Percentiles rank a stretch among this genome's conserved stretches.
Conservation (phyloP, 2,113 vertebrate genomes). For the Hystrix cristata region DNA sequence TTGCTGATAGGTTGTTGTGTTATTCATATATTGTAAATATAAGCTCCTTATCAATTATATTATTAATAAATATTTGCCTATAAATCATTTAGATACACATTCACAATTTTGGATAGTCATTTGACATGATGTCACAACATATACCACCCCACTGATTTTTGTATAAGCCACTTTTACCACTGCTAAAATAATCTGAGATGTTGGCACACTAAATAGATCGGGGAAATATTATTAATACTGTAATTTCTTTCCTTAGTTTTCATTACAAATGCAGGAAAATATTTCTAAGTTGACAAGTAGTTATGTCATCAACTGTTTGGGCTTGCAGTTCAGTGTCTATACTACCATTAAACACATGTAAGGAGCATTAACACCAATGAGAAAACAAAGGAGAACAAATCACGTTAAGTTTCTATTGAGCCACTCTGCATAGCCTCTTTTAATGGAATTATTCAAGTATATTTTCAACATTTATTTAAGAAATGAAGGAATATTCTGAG, state of each 20-base stretch:
- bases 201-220: background rate
- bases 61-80: background rate
- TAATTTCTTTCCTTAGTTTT: constrained; percentile 9
- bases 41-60: background rate
- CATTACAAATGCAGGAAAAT: background rate
- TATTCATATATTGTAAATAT: background rate
- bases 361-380: background rate
- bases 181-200: background rate
- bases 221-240: background rate
- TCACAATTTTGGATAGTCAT: background rate
- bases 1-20: background rate
- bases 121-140: background rate
- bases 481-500: constrained; percentile 54
- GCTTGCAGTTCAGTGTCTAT: background rate
- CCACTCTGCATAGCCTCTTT: constrained; percentile 42
- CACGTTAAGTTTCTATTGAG: constrained; percentile 51
- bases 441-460: constrained; percentile 64
- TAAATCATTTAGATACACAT: background rate
- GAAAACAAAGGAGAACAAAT: constrained; percentile 64
- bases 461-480: constrained; percentile 67
- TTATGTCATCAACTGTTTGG: background rate
- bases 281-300: background rate
- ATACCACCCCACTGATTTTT: background rate
- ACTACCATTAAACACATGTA: background rate
- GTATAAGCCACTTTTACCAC: background rate